Base-by-base conservation (phyloP, 2,888 invertebrate genomes). In the Melieria omissa region DNA sequence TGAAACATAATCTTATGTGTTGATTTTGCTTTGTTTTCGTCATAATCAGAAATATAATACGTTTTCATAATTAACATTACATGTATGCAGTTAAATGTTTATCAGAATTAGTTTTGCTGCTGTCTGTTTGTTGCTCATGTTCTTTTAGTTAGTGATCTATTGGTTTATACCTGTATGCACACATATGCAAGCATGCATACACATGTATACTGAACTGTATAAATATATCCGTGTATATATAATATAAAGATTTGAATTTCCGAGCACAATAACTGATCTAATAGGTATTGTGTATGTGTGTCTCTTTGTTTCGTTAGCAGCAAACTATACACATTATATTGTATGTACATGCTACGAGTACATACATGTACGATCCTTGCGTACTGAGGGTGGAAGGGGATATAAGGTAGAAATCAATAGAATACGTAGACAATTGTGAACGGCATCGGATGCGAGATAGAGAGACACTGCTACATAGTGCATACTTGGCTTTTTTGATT, bases 131-230 rank as follows among this genome's bases (percentile, higher is more conserved):
- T 7, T 49, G 12, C 14, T 62, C 10, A 41, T 62, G 46, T n/a
- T 14, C 9, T 16, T 45, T 4, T 45, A 5, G 6, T 4, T 62
- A 29, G 47, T 62, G 45, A 10, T 16, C 46, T 29, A 29, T 29
- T 45, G 41, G 55, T 49, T 70, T 71, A 73, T 71, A 68, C 58
- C 73, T 49, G 47, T 44, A 44, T 46, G 44, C 16, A 58, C 9
- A 67, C 67, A 47, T 57, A 66, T 55, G 46, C 42, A 14, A 47
- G 52, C 70, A 70, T 63, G 54, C 52, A 65, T 58, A 60, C 52
- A 29, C 62, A 66, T 79, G 74, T 62, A 65, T 77, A 16, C 47
- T 29, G 42, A 57, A 46, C 41, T 64, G 10, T 16, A 47, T 57
- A 57, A 41, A 58, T 64, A 65, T 58, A 52, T 60, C 2, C 45